Conservation (phyloP, 2,797 vertebrate genomes). For the Pygocentrus nattereri region DNA sequence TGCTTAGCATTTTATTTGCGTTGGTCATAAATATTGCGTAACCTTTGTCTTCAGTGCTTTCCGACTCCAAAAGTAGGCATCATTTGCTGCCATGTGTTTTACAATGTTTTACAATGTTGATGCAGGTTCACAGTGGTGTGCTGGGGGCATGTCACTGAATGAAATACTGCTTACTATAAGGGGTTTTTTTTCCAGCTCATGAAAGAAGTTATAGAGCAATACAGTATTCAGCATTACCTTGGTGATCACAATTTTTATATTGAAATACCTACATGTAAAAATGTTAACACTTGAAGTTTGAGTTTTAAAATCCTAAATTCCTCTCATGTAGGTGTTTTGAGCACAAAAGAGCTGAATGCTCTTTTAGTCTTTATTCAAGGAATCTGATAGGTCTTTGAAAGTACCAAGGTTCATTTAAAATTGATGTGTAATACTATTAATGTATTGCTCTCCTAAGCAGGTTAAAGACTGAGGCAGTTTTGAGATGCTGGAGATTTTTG, state of each 20-base stretch:
- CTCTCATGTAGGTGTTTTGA: too few relatives aligned
- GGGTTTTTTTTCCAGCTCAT: not conserved
- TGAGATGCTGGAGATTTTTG: not conserved
- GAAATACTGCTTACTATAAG: not conserved
- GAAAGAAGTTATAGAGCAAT: too few relatives aligned
- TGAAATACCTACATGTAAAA: not conserved
- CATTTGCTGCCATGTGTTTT: not conserved
- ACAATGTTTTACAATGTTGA: not conserved
- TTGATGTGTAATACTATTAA: not conserved
- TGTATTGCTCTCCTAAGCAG: not conserved
- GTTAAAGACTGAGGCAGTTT: not conserved
- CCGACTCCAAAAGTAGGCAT: not conserved
- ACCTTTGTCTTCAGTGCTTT: not conserved
- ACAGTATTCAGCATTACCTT: too few relatives aligned
- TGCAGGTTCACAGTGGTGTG: not conserved
- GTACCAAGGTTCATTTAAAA: not conserved
- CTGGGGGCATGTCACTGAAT: not conserved
- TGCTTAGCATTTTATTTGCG: not conserved
- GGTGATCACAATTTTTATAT: not conserved
- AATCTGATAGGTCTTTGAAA: not conserved
- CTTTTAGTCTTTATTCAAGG: not conserved
- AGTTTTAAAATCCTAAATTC: too few relatives aligned
- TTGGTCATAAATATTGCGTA: not conserved
- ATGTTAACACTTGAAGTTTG: too few relatives aligned
- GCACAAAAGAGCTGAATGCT: not conserved